Percentiles rank a stretch among this genome's conserved stretches.
Evolutionary conservation across 2,113 vertebrate genomes (phyloP).

Genomic region (Madoqua kirkii): DNA sequence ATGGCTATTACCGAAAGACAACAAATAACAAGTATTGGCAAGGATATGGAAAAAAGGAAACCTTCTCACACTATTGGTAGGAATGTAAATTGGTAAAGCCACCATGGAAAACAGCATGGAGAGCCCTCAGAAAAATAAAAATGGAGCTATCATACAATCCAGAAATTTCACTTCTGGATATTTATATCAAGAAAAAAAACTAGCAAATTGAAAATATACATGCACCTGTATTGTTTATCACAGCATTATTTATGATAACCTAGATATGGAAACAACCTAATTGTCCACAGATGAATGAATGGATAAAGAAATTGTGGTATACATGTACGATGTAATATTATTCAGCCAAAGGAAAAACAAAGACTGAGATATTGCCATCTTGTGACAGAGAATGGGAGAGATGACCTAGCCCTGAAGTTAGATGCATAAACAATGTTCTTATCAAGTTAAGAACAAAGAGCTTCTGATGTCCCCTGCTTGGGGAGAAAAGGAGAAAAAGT

Average conservation of each 20-base stretch:
- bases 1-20: background rate
- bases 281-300: background rate
- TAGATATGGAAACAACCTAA: background rate
- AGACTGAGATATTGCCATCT: background rate
- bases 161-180: background rate
- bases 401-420: background rate
- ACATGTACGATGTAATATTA: background rate
- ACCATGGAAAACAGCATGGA: background rate
- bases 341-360: background rate
- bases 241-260: background rate
- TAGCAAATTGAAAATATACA: background rate
- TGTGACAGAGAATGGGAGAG: background rate
- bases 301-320: background rate
- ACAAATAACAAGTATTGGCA: background rate
- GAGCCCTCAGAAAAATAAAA: background rate
- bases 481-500: background rate
- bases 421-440: background rate
- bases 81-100: background rate
- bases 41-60: background rate
- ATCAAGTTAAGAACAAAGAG: background rate
- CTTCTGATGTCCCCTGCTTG: background rate
- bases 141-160: background rate
- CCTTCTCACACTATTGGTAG: background rate
- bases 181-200: background rate
- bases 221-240: background rate